These are phyloP conservation scores for Rhyacophila evoluta DNA, from an alignment of 2,888 invertebrate species.

Conservation along the genomic window DNA sequence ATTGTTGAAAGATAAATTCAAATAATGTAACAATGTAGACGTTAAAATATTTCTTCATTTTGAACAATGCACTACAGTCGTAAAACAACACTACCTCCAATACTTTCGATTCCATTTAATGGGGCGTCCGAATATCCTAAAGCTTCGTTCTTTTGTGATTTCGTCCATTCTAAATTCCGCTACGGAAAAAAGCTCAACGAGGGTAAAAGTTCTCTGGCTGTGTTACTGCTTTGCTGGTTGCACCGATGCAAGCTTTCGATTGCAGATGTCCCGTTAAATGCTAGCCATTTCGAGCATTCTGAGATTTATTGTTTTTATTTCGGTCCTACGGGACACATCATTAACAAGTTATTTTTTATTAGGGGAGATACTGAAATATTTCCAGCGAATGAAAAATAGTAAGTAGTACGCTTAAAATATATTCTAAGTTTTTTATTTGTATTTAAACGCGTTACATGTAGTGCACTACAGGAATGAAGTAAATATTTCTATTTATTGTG, in stretches of 20 bases:
- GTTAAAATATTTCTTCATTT: not conserved
- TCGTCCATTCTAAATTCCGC: not conserved
- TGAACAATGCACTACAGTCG: not conserved
- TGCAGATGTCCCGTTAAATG: conserved; percentile 11
- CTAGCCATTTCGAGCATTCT: not conserved
- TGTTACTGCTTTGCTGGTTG: not conserved
- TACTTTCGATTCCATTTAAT: not conserved
- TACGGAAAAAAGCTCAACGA: conserved; percentile 6
- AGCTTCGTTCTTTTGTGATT: not conserved
- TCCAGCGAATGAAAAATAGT: not conserved
- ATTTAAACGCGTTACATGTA: no score
- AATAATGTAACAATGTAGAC: no score
- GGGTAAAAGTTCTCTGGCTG: not conserved
- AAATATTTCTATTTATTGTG: no score
- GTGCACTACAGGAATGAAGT: no score
- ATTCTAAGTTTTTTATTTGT: no score
- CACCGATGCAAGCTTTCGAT: conserved; percentile 7
- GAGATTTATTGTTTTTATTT: conserved; percentile 19
- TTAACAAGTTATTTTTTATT: not conserved
- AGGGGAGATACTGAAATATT: not conserved
- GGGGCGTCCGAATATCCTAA: not conserved
- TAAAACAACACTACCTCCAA: not conserved
- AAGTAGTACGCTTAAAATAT: not conserved
- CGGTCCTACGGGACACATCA: conserved; percentile 2
- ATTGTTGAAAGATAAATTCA: no score